Evolutionary conservation across 2,797 vertebrate genomes (phyloP), one percentile per base, ranked within the genome.

Genomic region (Chelidonichthys spinosus): DNA sequence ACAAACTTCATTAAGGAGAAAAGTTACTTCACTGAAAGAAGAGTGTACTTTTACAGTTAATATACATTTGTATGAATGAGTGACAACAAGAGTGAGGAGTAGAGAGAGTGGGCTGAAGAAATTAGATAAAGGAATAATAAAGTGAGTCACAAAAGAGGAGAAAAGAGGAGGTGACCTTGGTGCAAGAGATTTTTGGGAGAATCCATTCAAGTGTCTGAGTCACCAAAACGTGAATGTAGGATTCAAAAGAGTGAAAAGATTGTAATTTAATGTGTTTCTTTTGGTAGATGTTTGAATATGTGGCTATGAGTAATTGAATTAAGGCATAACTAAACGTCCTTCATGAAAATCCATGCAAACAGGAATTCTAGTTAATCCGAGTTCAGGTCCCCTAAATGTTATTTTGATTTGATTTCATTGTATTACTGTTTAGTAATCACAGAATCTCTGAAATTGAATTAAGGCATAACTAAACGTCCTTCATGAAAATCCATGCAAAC

Each of bases 191-290:
- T 35, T 50, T 81, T 59, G 36, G 8, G 60, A 53, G 63, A 68
- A 76, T 66, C 65, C 11, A 42, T 18, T 65, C 5, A 46, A 4
- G 52, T 13, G 55, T 72, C 43, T 46, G 64, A 70, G 25, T 81
- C 72, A 69, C 44, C 50, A 10, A 6, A 36, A 43, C 3, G 54
- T 9, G 25, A 68, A 43, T 15, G 44, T 7, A 17, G 15, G 14
- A 14, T 14, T 15, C 15, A 15, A 46, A 25, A 25, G 25, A 25
- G 25, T 25, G 25, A 25, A 25, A 25, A 25, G 25, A 25, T 25
- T 25, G 25, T 25, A 1, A 25, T 25, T 25, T 25, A 1, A 25
- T 25, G 25, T 2, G 25, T 25, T 25, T 25, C 25, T 25, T 25
- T 25, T 25, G 25, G 25, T 25, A 25, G 25, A 25, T 25, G 25